Evolutionary conservation across 2,113 vertebrate genomes (phyloP), one percentile per base, ranked within the genome.

Genomic region (Forbesichthys agassizii): DNA sequence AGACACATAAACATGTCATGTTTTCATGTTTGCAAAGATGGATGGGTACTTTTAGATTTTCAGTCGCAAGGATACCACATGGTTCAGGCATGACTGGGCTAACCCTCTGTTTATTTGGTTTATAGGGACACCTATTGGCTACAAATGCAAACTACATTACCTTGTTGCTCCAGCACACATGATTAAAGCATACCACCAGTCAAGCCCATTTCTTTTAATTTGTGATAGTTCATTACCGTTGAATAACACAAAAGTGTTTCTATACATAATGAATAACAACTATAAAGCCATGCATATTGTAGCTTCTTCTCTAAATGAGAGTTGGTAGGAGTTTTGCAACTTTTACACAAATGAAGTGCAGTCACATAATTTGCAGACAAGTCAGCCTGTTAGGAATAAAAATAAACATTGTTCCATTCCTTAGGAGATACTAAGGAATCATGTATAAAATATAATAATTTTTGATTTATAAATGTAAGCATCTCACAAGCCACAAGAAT

Each of bases 81-180:
- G 69, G 68, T 81, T 79, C 74, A 83, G 78, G 72, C 73, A 68
- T 67, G 56, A 55, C 46, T 13, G 12, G 33, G 46, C 53, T 64
- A 3, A 48, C 53, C 66, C 13, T 56, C 13, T 13, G 36, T 90
- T 93, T 92, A 64, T 63, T 68, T 94, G 96, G 96, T 94, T 96
- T 97, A 93, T 93, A 95, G 93, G 89, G 95, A 93, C 97, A 96
- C 92, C 97, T 98, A 93, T 95, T 94, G 97, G 96, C 90, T 56
- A 55, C 78, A 83, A 3, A 1, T 0, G 64, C 82, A 69, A 81
- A 95, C 85, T 98, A 88, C 96, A 96, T 14, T 11, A 16, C 10
- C 10, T 16, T 36, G 27, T 53, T 5, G 48, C 7, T 75, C 18
- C 56, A 59, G 69, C 33, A 27, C 13, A 8, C 49, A 0, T 73